These are phyloP conservation scores for Vipera ursinii DNA, from an alignment of 2,797 vertebrate species.

Conservation along the genomic window DNA sequence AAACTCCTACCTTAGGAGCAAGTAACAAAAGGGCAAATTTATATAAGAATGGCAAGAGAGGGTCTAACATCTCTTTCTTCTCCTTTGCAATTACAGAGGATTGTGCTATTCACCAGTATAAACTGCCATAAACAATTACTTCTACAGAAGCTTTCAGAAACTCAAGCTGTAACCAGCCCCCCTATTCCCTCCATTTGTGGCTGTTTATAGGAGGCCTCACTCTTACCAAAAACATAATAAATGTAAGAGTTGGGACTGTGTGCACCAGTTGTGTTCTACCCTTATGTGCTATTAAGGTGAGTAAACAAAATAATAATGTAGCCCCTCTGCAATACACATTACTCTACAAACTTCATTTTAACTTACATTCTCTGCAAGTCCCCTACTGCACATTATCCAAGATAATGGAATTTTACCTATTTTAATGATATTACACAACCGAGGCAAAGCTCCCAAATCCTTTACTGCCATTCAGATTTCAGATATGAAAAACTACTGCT, in stretches of 20 bases:
- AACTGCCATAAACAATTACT: not conserved
- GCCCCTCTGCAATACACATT: not conserved
- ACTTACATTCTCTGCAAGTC: not conserved
- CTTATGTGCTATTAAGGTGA: not conserved
- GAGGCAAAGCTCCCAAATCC: slow-evolving; percentile 3
- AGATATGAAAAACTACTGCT: not conserved
- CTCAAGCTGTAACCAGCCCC: not conserved
- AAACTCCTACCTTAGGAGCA: not conserved
- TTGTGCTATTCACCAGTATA: not conserved
- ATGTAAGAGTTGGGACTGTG: not conserved
- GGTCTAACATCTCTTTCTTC: not conserved
- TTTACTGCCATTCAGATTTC: not conserved
- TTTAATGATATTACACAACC: slow-evolving; percentile 10
- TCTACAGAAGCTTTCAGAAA: not conserved
- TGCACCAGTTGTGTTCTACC: not conserved
- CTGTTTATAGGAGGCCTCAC: not conserved
- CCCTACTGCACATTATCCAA: not conserved
- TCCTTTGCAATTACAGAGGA: not conserved
- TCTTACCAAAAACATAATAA: not conserved
- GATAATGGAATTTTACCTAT: not conserved
- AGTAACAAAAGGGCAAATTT: not conserved
- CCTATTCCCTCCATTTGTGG: not conserved
- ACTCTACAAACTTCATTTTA: not conserved
- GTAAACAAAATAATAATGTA: not conserved
- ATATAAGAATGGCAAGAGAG: not conserved